These are phyloP conservation scores for Polypterus bichir DNA, from an alignment of 2,113 vertebrate species.

Conservation along the genomic window DNA sequence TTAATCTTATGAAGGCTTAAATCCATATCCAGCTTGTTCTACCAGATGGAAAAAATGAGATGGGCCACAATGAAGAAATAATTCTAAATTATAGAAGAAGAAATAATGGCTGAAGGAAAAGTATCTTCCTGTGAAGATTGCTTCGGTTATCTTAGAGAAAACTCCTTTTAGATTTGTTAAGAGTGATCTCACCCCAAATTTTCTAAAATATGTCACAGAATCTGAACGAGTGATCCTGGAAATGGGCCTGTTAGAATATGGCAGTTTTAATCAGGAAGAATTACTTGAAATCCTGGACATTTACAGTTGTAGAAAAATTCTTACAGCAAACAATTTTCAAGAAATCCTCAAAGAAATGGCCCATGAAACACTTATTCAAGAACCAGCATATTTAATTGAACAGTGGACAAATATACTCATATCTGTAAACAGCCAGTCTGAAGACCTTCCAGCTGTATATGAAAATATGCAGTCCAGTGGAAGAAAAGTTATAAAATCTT, in stretches of 20 bases:
- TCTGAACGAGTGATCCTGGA: conserved; percentile 19
- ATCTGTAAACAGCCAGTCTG: too few species aligned
- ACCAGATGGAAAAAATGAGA: neutral
- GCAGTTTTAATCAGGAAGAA: conserved; percentile 19
- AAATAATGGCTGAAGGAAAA: conserved; percentile 19
- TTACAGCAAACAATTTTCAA: conserved; percentile 10
- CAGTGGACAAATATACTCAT: neutral
- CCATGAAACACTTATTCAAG: conserved; percentile 15
- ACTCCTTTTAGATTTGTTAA: conserved; percentile 6
- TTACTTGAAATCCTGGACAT: conserved; percentile 17
- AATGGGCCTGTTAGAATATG: conserved; percentile 15
- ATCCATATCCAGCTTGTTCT: conserved; percentile 11
- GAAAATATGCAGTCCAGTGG: too few species aligned
- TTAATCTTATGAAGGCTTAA: conserved; percentile 10
- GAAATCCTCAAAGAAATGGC: conserved; percentile 17
- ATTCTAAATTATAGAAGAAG: too few species aligned
- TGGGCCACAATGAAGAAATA: neutral
- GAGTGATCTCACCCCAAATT: conserved; percentile 14
- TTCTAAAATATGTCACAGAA: conserved; percentile 21
- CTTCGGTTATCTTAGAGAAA: conserved; percentile 8
- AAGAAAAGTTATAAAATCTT: too few species aligned
- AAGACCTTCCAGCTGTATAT: too few species aligned
- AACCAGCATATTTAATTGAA: conserved; percentile 17
- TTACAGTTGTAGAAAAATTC: conserved; percentile 15
- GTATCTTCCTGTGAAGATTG: conserved; percentile 7